Base-by-base conservation (phyloP, 2,888 invertebrate species). In the Dugesia japonica region DNA sequence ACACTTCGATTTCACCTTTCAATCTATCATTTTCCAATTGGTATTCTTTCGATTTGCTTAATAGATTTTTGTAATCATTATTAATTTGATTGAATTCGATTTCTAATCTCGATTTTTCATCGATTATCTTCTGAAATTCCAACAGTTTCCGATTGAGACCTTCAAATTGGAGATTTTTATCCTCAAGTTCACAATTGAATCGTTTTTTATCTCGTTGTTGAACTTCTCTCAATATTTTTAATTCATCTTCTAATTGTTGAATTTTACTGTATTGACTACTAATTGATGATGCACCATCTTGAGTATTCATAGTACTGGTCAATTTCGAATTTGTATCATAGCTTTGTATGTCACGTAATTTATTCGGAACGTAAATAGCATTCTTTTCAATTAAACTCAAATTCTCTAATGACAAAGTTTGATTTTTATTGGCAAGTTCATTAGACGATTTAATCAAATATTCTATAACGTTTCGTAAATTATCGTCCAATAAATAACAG, bases 1-100 rank as follows among this genome's bases (percentile, higher is more conserved):
- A 23, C n/a, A 56, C 23, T 56, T 56, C 56, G 56, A 56, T 56
- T 56, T 56, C 56, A 20, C 56, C 56, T 56, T 56, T 56, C n/a
- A 56, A 23, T 56, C 23, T 4, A 56, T 56, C 56, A n/a, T 56
- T 56, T 56, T 56, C 56, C 4, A 56, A 23, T 20, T 20, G 56
- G 23, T n/a, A 56, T 20, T 56, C 56, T 56, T 56, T 56, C 4
- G 56, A 56, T 13, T 56, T 56, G 4, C 17, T 56, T 13, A 56
- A n/a, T 7, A 23, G 7, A 13, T 56, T n/a, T 56, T 56, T 56
- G 23, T 56, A n/a, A 4, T 56, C 56, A n/a, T 4, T 9, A 23
- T 23, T 56, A 1, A 56, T 7, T 56, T n/a, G 4, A 9, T 56
- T 56, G 9, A 56, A 56, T 23, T 56, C 56, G 23, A 1, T 20